A percentile compares a stretch with the other conserved stretches of the same genome.
These are phyloP conservation scores for Coregonus clupeaformis DNA, from an alignment of 2,113 vertebrate species.

Conservation along the genomic window DNA sequence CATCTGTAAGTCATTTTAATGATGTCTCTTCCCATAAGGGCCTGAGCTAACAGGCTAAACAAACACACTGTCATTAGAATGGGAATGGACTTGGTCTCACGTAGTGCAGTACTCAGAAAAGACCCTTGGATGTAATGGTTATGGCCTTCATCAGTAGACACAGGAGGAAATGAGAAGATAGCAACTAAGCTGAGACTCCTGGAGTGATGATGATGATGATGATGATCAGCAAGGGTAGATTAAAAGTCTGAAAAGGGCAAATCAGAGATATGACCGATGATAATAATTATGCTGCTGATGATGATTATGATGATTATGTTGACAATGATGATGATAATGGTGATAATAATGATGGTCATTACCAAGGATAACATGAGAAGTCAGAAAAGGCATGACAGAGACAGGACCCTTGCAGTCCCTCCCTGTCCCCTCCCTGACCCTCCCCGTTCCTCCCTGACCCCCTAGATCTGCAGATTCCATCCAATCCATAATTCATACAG, in stretches of 20 bases:
- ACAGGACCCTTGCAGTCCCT: constrained; percentile 24
- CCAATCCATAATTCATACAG: constrained; percentile 62
- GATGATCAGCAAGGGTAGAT: constrained; percentile 35
- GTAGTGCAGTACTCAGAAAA: background rate
- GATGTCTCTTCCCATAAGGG: constrained; percentile 63
- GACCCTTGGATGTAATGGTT: constrained; percentile 34
- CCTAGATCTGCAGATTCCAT: too few relatives aligned
- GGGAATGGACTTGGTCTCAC: constrained; percentile 44
- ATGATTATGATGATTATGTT: constrained; percentile 30
- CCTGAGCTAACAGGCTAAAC: constrained; percentile 57
- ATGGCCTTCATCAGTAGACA: constrained; percentile 58
- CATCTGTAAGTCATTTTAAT: constrained; percentile 71
- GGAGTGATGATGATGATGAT: constrained; percentile 42
- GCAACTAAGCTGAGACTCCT: constrained; percentile 9
- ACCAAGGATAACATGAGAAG: too few relatives aligned
- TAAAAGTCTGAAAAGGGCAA: too few relatives aligned
- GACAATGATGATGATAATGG: constrained; percentile 27
- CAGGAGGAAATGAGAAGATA: constrained; percentile 36
- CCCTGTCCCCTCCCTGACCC: background rate
- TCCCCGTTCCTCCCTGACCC: background rate
- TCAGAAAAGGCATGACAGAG: constrained; percentile 22
- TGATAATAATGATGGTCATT: constrained; percentile 58
- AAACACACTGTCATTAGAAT: constrained; percentile 70
- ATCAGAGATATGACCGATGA: too few relatives aligned
- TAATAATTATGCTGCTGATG: too few relatives aligned